Conservation (phyloP, 2,888 invertebrate species). For the Nowickia ferox region DNA sequence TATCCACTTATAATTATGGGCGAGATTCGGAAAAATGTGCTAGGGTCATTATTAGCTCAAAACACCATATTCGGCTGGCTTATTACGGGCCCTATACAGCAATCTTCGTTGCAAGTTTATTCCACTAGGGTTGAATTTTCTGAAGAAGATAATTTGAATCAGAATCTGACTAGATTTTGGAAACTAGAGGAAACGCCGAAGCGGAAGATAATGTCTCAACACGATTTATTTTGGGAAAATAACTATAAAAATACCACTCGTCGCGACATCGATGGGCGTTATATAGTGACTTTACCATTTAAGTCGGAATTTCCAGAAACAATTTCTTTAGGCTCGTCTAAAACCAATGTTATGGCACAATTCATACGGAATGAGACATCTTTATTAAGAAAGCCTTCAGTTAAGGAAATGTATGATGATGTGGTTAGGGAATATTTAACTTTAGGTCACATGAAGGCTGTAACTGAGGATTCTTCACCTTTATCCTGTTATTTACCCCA, state of each 20-base stretch:
- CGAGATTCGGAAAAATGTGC: too few relatives aligned
- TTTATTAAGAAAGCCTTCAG: neutral
- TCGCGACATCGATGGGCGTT: neutral
- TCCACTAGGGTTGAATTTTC: neutral
- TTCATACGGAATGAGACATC: neutral
- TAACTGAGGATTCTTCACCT: too few relatives aligned
- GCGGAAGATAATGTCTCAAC: neutral
- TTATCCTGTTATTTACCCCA: too few relatives aligned
- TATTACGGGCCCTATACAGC: neutral
- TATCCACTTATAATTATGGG: too few relatives aligned
- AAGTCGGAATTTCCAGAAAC: neutral
- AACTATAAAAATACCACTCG: neutral
- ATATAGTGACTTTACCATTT: neutral
- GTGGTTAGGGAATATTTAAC: neutral
- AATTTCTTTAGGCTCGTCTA: neutral
- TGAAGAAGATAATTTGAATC: neutral
- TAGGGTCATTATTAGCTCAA: too few relatives aligned
- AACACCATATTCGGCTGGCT: too few relatives aligned
- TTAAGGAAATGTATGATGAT: neutral
- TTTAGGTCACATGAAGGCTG: neutral
- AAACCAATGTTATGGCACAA: neutral
- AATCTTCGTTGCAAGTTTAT: neutral
- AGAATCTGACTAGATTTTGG: neutral
- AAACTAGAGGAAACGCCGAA: constrained; percentile 5
- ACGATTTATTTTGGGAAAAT: neutral